These are phyloP conservation scores for Selenia dentaria DNA, from an alignment of 2,888 invertebrate species.

Conservation along the genomic window DNA sequence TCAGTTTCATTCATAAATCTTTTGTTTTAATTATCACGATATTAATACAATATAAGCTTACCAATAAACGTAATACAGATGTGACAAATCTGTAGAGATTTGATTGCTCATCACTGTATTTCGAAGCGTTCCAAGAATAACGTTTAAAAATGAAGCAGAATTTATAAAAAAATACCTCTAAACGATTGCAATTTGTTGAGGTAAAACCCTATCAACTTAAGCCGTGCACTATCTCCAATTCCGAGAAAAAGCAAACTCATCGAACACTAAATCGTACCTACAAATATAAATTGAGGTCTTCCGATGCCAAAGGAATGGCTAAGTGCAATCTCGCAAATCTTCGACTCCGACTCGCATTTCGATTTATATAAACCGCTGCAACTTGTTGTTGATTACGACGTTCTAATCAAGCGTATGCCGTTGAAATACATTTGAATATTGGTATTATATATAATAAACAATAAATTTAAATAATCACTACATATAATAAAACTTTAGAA, in stretches of 20 bases:
- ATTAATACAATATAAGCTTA: too few species aligned
- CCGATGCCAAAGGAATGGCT: conserved; percentile 39
- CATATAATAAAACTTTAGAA: too few species aligned
- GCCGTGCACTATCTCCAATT: conserved; percentile 29
- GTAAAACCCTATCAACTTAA: conserved; percentile 27
- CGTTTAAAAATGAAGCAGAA: too few species aligned
- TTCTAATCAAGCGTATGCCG: background rate
- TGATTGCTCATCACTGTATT: too few species aligned
- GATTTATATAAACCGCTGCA: conserved; percentile 39
- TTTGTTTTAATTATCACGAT: too few species aligned
- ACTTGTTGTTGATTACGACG: conserved; percentile 50
- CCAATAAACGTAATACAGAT: too few species aligned
- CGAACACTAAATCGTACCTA: conserved; percentile 34
- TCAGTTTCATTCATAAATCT: too few species aligned
- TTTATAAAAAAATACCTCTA: too few species aligned
- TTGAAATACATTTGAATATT: background rate
- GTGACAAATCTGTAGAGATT: too few species aligned
- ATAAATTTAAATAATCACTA: too few species aligned
- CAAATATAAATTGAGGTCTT: conserved; percentile 47
- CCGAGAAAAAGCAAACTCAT: conserved; percentile 37
- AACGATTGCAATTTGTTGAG: conserved; percentile 29
- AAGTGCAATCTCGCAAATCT: conserved; percentile 42
- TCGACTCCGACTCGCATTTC: conserved; percentile 34
- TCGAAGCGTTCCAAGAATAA: too few species aligned
- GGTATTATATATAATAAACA: too few species aligned